Evolutionary conservation across 37 sponge, comb jelly and placozoan genomes (phyloP), one percentile per base, ranked within the genome.

Genomic region (Chondrosia reniformis): DNA sequence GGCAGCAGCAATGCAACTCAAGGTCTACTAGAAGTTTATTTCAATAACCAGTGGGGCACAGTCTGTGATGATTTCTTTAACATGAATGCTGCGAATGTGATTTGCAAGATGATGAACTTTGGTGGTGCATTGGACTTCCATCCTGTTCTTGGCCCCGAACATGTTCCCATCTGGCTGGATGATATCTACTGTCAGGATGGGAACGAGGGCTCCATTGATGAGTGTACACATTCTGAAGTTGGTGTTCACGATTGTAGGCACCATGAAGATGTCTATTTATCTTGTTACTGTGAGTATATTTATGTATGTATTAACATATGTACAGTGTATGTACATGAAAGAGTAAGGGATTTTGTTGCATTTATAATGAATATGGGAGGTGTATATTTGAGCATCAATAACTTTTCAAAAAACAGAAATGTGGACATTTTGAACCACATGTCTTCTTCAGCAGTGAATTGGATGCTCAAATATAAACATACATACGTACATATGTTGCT

Each of bases 51-150:
- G 12, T 69, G 72, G 72, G 72, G 72, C 25, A 69, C 72, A 21
- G 22, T 69, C 43, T 69, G 72, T 40, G 72, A 69, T 69, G 72
- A 69, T 44, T 37, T 39, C 21, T 69, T 69, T 40, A 44, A 69
- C 72, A 69, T 69, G 2, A 69, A 40, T 1, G 42, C 72, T 40
- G 9, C 72, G 17, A 0, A 36, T 17, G 72, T 69, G 4, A 44
- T 44, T 24, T 69, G 72, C 24, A 1, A 44, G 24, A 69, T 69
- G 72, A 21, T 69, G 15, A 44, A 44, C 1, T 69, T 69, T 69
- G 72, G 72, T 39, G 72, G 72, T 6, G 72, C 72, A 9, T 19
- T 34, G 15, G 72, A 1, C 25, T 19, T 69, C 25, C 42, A 69
- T 25, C 40, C 72, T 22, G 42, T 21, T 13, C 44, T 2, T 38